Conservation (phyloP, 1,140 invertebrate species). For the Dendroctonus ponderosae region DNA sequence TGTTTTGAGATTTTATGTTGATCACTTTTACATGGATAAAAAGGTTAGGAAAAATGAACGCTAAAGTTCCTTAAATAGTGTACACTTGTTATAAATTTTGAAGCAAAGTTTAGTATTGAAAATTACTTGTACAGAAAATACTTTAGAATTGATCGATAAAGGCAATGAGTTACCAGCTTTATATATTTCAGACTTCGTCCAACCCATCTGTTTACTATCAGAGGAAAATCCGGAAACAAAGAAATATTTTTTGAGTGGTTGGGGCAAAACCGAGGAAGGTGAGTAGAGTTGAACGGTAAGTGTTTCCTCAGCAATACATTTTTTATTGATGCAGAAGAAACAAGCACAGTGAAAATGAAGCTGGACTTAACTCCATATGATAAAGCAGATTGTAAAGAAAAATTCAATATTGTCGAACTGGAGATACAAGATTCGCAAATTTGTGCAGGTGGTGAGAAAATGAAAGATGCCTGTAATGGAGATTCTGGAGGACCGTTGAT, state of each 20-base stretch:
- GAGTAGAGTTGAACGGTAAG: constrained; percentile 1
- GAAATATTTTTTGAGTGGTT: constrained; percentile 44
- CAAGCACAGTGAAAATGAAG: constrained; percentile 48
- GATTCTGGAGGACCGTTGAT: constrained; percentile 64
- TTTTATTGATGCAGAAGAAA: constrained; percentile 22
- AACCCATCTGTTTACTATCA: constrained; percentile 63
- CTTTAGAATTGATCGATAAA: background rate
- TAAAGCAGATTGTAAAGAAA: constrained; percentile 37
- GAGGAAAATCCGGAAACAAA: constrained; percentile 11
- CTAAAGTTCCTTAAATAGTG: too few species aligned
- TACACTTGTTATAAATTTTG: too few species aligned
- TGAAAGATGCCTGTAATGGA: constrained; percentile 57
- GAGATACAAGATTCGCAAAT: constrained; percentile 47
- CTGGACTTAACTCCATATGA: constrained; percentile 42
- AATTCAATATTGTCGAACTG: constrained; percentile 43
- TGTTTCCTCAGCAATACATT: background rate
- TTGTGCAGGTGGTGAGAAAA: constrained; percentile 53
- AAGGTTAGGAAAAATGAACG: too few species aligned
- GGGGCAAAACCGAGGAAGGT: constrained; percentile 45
- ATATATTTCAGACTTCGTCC: constrained; percentile 53
- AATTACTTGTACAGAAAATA: too few species aligned
- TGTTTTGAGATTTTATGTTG: too few species aligned
- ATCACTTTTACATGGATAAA: too few species aligned
- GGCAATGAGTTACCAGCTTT: constrained; percentile 1
- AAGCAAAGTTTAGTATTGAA: too few species aligned